These are phyloP conservation scores for Araneus ventricosus DNA, from an alignment of 1,140 invertebrate genomes.

Conservation along the genomic window DNA sequence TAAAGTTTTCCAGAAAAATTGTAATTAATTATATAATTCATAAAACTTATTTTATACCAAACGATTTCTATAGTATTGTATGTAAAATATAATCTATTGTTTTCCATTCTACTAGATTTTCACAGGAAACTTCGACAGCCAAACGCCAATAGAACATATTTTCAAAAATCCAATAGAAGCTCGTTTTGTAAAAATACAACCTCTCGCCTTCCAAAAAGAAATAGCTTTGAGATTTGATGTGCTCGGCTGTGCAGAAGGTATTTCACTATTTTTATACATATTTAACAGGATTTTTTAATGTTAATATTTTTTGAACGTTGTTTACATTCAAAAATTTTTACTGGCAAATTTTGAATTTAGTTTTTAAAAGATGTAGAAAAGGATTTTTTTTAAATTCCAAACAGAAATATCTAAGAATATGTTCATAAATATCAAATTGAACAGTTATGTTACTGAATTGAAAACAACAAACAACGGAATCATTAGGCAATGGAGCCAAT, in stretches of 20 bases:
- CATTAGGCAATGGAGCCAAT: no score
- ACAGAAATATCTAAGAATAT: no score
- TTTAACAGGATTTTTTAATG: neutral
- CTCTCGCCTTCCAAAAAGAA: constrained; percentile 87
- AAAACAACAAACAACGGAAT: no score
- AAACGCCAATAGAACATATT: constrained; percentile 83
- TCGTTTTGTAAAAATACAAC: constrained; percentile 85
- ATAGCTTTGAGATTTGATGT: constrained; percentile 88
- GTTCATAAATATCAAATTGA: no score
- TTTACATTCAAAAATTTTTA: neutral
- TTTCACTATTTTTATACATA: no score
- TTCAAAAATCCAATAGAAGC: constrained; percentile 86
- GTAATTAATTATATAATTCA: no score
- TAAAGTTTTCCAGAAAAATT: no score
- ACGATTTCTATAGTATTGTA: neutral
- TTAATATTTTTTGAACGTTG: neutral
- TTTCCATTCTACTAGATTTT: constrained; percentile 44
- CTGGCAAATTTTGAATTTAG: no score
- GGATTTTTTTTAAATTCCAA: no score
- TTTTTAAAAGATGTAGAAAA: no score
- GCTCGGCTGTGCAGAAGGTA: constrained; percentile 84
- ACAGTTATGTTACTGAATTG: no score
- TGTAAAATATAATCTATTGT: neutral
- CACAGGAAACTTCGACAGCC: constrained; percentile 85
- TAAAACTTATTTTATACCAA: no score